Evolutionary conservation across 2,888 invertebrate genomes (phyloP).

Genomic region (Gari tellinella): DNA sequence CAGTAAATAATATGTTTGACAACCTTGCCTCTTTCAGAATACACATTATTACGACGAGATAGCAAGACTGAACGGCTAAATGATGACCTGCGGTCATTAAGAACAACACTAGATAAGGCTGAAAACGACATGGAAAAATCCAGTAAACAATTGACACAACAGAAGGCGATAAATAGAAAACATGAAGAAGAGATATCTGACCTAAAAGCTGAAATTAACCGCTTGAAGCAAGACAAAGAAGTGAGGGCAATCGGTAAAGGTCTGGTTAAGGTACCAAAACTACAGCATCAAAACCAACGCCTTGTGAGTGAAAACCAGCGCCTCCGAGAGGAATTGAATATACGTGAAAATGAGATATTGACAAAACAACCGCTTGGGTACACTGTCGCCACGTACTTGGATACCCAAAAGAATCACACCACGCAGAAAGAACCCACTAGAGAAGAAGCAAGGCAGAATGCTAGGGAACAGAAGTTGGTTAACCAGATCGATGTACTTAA

Average conservation of each 20-base stretch:
- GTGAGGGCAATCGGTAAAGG: slow-evolving; percentile 28
- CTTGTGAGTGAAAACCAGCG: slow-evolving; percentile 42
- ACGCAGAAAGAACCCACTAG: no score
- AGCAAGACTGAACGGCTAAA: slow-evolving; percentile 4
- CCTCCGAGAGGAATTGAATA: slow-evolving; percentile 40
- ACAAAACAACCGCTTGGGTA: slow-evolving; percentile 17
- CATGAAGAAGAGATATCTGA: slow-evolving; percentile 19
- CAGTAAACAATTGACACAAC: slow-evolving; percentile 16
- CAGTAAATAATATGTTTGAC: no score
- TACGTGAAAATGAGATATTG: slow-evolving; percentile 16
- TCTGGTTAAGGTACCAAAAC: slow-evolving; percentile 18
- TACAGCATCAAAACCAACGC: slow-evolving; percentile 46
- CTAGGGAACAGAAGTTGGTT: no score
- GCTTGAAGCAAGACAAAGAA: slow-evolving; percentile 40
- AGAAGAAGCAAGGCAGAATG: no score
- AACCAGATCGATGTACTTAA: no score
- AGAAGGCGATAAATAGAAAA: slow-evolving; percentile 18
- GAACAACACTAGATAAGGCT: slow-evolving; percentile 12
- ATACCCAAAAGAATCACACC: neutral
- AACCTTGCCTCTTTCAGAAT: no score
- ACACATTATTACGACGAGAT: neutral
- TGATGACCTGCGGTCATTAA: slow-evolving; percentile 16
- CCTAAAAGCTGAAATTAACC: slow-evolving; percentile 37
- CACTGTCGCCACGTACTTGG: slow-evolving; percentile 25
- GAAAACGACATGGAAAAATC: slow-evolving; percentile 28